Evolutionary conservation across 2,888 invertebrate genomes (phyloP).

Genomic region (Dioctria linearis): DNA sequence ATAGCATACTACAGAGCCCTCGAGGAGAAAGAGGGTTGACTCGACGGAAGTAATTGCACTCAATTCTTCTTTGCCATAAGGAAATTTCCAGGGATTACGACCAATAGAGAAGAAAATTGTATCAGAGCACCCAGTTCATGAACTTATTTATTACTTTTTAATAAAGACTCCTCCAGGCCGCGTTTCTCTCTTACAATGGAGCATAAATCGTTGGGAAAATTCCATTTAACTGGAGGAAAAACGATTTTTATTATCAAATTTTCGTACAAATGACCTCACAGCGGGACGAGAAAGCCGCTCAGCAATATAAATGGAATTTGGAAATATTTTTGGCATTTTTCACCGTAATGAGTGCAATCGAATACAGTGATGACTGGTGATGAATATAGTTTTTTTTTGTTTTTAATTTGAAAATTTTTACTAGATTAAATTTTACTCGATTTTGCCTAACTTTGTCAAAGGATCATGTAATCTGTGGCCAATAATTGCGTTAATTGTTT

Average conservation of each 20-base stretch:
- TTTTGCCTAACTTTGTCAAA: no score
- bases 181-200: neutral
- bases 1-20: neutral
- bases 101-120: constrained; percentile 50
- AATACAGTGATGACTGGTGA: constrained; percentile 1
- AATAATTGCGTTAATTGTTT: no score
- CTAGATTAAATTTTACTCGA: no score
- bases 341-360: constrained; percentile 26
- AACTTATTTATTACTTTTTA: constrained; percentile 47
- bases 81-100: constrained; percentile 51
- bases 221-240: constrained; percentile 34
- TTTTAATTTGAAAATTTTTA: constrained; percentile 9
- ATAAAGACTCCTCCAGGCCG: constrained; percentile 24
- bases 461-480: no score
- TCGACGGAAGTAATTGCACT: constrained; percentile 48
- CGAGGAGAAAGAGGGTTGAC: constrained; percentile 6
- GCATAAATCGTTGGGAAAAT: constrained; percentile 22
- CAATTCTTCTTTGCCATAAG: constrained; percentile 49
- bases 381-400: neutral
- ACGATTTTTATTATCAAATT: constrained; percentile 39
- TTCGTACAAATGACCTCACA: constrained; percentile 22
- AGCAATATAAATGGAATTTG: neutral
- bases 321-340: constrained; percentile 32
- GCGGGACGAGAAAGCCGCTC: neutral
- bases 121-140: constrained; percentile 38